Evolutionary conservation across 1,140 invertebrate species (phyloP).

Genomic region (Phymorhynchus buccinoides): DNA sequence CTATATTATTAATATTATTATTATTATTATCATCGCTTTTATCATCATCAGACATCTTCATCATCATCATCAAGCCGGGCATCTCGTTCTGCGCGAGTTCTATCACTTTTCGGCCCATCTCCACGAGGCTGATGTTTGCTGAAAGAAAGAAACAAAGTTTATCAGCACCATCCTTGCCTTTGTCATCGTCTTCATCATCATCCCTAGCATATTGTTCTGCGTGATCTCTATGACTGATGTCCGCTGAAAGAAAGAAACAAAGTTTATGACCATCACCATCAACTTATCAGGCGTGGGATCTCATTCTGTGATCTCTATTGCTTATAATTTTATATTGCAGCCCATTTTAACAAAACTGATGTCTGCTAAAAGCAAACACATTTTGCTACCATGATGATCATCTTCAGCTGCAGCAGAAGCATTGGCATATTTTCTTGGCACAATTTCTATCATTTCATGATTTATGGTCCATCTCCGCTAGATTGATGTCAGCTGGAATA

Average conservation of each 20-base stretch:
- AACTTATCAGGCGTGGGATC: not conserved
- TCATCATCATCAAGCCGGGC: slow-evolving; percentile 96
- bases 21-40: not conserved
- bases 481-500: too few species aligned
- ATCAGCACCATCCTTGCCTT: not conserved
- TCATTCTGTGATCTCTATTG: not conserved
- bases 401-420: too few species aligned
- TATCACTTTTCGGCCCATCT: slow-evolving; percentile 97
- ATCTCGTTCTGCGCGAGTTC: slow-evolving; percentile 99
- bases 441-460: too few species aligned
- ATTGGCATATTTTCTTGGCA: too few species aligned
- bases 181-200: not conserved
- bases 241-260: not conserved
- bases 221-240: too few species aligned
- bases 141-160: slow-evolving; percentile 26
- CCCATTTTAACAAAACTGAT: not conserved
- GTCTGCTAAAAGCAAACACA: too few species aligned
- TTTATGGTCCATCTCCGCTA: too few species aligned
- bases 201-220: not conserved
- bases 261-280: not conserved
- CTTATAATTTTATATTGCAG: not conserved
- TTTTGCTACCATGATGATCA: too few species aligned
- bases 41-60: not conserved
- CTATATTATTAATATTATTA: slow-evolving; percentile 11
- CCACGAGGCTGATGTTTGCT: slow-evolving; percentile 80